Conservation (phyloP, 2,888 invertebrate species). For the Cantharis lateralis region DNA sequence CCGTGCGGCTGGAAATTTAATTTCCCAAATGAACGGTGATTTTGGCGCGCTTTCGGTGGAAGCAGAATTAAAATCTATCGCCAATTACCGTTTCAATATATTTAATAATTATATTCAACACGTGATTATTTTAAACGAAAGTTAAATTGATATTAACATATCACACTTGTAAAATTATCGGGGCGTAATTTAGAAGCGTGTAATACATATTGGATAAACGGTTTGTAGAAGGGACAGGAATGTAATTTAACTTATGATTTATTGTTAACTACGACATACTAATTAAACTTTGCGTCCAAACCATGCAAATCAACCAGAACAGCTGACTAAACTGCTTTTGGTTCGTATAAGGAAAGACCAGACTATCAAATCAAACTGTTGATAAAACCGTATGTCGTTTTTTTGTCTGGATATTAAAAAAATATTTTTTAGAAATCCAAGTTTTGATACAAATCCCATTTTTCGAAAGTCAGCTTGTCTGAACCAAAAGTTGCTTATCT, state of each 20-base stretch:
- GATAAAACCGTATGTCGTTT: constrained; percentile 2
- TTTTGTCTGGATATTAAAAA: neutral
- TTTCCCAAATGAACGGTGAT: too few species aligned
- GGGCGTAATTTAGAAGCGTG: constrained; percentile 1
- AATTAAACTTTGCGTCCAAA: constrained; percentile 16
- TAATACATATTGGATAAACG: neutral
- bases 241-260: constrained; percentile 11
- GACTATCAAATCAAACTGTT: constrained; percentile 3
- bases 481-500: neutral
- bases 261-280: constrained; percentile 13
- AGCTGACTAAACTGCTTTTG: constrained; percentile 7
- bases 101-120: neutral
- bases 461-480: neutral
- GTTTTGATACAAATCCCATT: neutral
- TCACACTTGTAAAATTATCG: constrained; percentile 1
- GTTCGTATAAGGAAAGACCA: constrained; percentile 13
- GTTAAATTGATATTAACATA: neutral
- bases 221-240: constrained; percentile 5
- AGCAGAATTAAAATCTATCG: neutral
- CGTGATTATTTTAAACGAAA: neutral
- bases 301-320: constrained; percentile 3
- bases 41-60: neutral
- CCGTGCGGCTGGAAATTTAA: too few species aligned
- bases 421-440: neutral
- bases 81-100: neutral